Base-by-base conservation (phyloP, 2,888 invertebrate species). In the Cistogaster globosa region DNA sequence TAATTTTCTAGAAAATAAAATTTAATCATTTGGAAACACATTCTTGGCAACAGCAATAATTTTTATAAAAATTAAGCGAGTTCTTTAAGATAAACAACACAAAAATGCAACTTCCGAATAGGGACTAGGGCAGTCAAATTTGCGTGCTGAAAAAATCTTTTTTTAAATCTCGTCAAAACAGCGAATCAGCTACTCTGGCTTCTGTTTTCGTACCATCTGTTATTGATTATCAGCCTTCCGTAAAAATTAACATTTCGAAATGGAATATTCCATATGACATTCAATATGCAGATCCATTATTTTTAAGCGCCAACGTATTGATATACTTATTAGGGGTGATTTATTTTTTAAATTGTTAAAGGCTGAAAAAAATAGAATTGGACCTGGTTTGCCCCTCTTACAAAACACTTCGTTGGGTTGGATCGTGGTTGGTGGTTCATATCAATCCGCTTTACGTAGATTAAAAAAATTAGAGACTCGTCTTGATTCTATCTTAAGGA, bases 291-390 rank as follows among this genome's bases (percentile, higher is more conserved):
- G 87, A 83, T 55, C 55, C 55, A 55, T 55, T 55, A 22, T 55
- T 55, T 55, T 55, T 55, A 20, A 22, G 22, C 22, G 22, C 4
- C 55, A 55, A 14, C 20, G 6, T 2, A 55, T 55, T 22, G 55
- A 55, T 22, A 22, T 55, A 14, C 55, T 55, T 22, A 45, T 20
- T 45, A 85, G 86, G 1, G 86, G 78, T 22, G 79, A 57, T 36
- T 16, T 87, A 11, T 88, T 87, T 74, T 87, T 81, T 72, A 83
- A 87, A 20, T 62, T 84, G 11, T 60, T 86, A 22, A 87, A 78
- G 51, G 80, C 87, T 65, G 87, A 84, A 18, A 81, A 87, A 77
- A 86, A 87, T 4, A 69, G 55, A 55, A 22, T 55, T 55, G 55
- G 20, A 2, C 22, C 4, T 60, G 72, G 20, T 65, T 86, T 51